Base-by-base conservation (phyloP, 1,140 invertebrate genomes). In the Microplitis demolitor region DNA sequence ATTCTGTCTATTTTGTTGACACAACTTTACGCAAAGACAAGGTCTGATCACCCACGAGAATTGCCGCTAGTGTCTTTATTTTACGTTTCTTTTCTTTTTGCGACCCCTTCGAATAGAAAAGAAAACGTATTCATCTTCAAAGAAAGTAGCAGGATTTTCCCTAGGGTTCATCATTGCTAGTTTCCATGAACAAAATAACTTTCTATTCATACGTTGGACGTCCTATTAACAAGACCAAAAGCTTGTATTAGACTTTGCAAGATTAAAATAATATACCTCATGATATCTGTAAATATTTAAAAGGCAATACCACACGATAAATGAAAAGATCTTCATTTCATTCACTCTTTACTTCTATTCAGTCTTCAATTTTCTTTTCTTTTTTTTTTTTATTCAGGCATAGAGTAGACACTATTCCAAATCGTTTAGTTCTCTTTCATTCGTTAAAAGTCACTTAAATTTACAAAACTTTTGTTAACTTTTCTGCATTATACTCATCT, bases 281-380 rank as follows among this genome's bases (percentile, higher is more conserved):
- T 34, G 60, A 14, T 24, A 34, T 14, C 31, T n/a, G 14, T 4
- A n/a, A 72, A 63, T 72, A 72, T 72, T 72, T 72, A 66, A 35
- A 13, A 66, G 62, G 35, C 70, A 72, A 72, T 72, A 66, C 63
- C 51, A 16, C 45, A 5, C 9, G 16, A 16, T 35, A 34, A 69
- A 69, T 24, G 58, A 31, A 16, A 54, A 71, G 11, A 16, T 24
- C 14, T 50, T 24, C n/a, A 34, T 16, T 24, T 68, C 34, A 37
- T 58, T 58, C 13, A 35, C 14, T 37, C 35, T 45, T 45, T 45
- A 45, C 39, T 45, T 45, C 53, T 39, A 68, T 68, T 68, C 54
- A 68, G 8, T 37, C 34, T 62, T 35, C 4, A 35, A 16, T 31
- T 24, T 60, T 31, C 16, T 60, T 60, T 51, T 14, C 1, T 4